Evolutionary conservation across 2,113 vertebrate species (phyloP), one percentile per base, ranked within the genome.

Genomic region (Sorex fumeus): DNA sequence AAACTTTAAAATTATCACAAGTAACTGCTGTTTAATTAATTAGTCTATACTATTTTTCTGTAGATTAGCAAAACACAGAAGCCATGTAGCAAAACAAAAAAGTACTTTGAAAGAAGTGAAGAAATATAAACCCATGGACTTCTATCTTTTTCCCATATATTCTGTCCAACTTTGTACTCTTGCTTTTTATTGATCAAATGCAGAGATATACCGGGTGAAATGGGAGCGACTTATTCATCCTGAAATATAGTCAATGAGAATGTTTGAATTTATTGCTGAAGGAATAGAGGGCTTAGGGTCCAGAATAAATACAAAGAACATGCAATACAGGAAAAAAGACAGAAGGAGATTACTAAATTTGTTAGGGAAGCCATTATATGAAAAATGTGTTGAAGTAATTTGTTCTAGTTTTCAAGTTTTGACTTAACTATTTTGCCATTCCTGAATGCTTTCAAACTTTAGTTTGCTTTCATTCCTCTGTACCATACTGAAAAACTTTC

Each of bases 291-390:
- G 7, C 40, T 1, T 11, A 18, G 25, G 2, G 18, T 6, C 12
- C 34, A 28, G 30, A 8, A 32, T 3, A 67, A 1, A 4, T 27
- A 45, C 4, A 15, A 50, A 57, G 32, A 76, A 71, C 0, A 69
- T 0, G 18, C 1, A 2, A 2, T 0, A 10, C 7, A 25, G 18
- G 0, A 6, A 4, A 43, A 80, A 80, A 1, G 5, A 11, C 6
- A 7, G 11, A 75, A 2, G 57, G 4, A 47, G 23, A 23, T 30
- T 53, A 2, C 71, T 2, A 60, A 16, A 6, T 40, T 47, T 32
- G 18, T 19, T 19, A 18, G 36, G 23, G 16, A 36, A 36, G 50
- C 4, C 0, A 1, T 69, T 72, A 36, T 45, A 11, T 36, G 27
- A 34, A 27, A 50, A 23, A 64, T 0, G 60, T 62, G 72, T 21